A percentile compares a stretch with the other conserved stretches of the same genome.
phyloP scores from a whole-genome alignment of 2,113 vertebrate species.

The Cacatua alba region DNA sequence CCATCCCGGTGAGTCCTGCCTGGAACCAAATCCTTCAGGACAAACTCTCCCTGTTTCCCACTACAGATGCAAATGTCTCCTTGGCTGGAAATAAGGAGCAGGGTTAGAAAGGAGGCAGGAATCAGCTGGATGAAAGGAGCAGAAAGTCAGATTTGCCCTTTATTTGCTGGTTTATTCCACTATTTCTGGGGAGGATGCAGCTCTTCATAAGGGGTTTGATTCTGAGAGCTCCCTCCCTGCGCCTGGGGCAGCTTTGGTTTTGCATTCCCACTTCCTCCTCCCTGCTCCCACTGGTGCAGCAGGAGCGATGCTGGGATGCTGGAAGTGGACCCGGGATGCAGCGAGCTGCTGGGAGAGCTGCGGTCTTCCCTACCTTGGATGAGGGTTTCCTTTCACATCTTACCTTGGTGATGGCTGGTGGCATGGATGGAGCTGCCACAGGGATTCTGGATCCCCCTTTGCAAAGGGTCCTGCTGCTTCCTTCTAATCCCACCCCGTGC shows the following conservation, averaged over 20 bases:
- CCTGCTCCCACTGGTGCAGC: background rate
- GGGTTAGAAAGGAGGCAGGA: no score
- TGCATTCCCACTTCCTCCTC: fast-evolving
- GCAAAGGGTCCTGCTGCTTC: background rate
- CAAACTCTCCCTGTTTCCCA: background rate
- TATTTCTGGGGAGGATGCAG: fast-evolving
- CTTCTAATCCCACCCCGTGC: fast-evolving
- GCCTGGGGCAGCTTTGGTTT: background rate
- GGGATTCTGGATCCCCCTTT: background rate
- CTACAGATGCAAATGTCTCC: fast-evolving
- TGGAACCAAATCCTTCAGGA: background rate
- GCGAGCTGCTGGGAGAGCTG: fast-evolving
- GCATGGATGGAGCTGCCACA: fast-evolving
- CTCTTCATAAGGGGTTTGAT: fast-evolving
- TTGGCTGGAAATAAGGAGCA: background rate
- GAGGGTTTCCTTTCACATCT: fast-evolving
- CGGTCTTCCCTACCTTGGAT: fast-evolving
- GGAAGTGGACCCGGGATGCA: fast-evolving
- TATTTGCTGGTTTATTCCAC: fast-evolving
- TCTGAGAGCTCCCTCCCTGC: fast-evolving
- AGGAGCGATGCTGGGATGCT: background rate
- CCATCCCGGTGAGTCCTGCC: fast-evolving
- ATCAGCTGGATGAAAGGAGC: background rate
- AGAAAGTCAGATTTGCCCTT: background rate
- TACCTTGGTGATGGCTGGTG: fast-evolving